Base-by-base conservation (phyloP, 2,113 vertebrate genomes). In the Petaurus breviceps region DNA sequence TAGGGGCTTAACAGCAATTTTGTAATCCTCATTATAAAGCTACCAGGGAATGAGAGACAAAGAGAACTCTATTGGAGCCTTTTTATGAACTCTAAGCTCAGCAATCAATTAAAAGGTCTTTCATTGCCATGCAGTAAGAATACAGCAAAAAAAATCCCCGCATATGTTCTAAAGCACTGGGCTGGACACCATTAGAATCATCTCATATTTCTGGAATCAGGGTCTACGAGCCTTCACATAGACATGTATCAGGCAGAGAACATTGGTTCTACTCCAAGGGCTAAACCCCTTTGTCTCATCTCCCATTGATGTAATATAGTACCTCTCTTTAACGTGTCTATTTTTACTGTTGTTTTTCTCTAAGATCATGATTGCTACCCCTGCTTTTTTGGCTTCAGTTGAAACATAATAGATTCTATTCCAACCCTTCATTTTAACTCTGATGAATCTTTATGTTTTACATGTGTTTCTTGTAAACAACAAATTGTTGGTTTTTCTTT, bases 381-480 rank as follows among this genome's bases (percentile, higher is more conserved):
- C 11, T 84, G 68, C 68, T 84, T 84, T 84, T 84, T 84, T 84
- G 68, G 68, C n/a, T 43, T 43, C 68, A 23, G 68, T 43, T 84
- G 68, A 84, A n/a, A 43, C n/a, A 84, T 84, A 84, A 84, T 84
- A 43, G 16, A 84, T 84, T 84, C 68, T 84, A 8, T 43, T 84
- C 68, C 68, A 84, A 84, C 68, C 68, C 16, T 43, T 84, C 68
- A 84, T 84, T 84, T 84, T 84, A 84, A 43, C 68, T 84, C n/a
- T 84, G 68, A 84, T 84, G 68, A 84, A 43, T 84, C 68, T 84
- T 84, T 84, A 77, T 77, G 68, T 84, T 84, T 84, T 84, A 43
- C 68, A 84, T 84, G n/a, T 84, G 68, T 84, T 84, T 84, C 68
- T 84, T 84, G 68, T 84, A 84, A 84, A 84, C 68, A 84, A 84